Conservation (phyloP, 2,797 vertebrate species). For the Anguilla megastoma region DNA sequence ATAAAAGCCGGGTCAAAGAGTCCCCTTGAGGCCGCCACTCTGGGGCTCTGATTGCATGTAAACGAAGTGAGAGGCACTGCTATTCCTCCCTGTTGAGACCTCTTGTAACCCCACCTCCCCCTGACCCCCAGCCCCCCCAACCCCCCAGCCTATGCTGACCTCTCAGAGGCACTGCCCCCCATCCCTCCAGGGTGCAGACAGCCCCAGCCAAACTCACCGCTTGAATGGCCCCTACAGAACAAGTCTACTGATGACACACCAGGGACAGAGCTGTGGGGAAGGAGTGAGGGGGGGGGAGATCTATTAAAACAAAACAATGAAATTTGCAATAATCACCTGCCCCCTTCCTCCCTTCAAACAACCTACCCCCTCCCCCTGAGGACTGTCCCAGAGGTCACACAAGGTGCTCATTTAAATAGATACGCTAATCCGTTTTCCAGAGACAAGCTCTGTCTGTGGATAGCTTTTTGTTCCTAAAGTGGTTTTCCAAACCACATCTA, state of each 20-base stretch:
- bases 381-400: constrained; percentile 54
- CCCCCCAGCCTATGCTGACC: constrained; percentile 53
- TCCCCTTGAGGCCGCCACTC: constrained; percentile 43
- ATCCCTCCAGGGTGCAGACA: constrained; percentile 53
- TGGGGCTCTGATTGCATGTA: constrained; percentile 56
- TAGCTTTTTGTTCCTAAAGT: constrained; percentile 41
- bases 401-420: constrained; percentile 63
- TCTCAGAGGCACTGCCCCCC: constrained; percentile 45
- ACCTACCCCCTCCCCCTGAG: constrained; percentile 36
- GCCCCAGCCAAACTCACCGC: constrained; percentile 41
- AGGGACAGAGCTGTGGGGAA: constrained; percentile 39
- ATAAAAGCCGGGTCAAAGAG: constrained; percentile 48
- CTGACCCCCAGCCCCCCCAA: constrained; percentile 28
- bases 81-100: constrained; percentile 51
- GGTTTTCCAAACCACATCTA: constrained; percentile 43
- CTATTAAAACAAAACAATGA: constrained; percentile 60
- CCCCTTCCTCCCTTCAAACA: constrained; percentile 36
- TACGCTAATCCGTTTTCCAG: constrained; percentile 53
- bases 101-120: constrained; percentile 28
- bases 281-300: constrained; percentile 42
- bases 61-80: constrained; percentile 51
- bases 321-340: constrained; percentile 58
- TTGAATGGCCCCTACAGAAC: constrained; percentile 36
- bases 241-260: constrained; percentile 50
- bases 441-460: constrained; percentile 50